phyloP scores from a whole-genome alignment of 2,113 vertebrate genomes.

The Danionella cerebrum region DNA sequence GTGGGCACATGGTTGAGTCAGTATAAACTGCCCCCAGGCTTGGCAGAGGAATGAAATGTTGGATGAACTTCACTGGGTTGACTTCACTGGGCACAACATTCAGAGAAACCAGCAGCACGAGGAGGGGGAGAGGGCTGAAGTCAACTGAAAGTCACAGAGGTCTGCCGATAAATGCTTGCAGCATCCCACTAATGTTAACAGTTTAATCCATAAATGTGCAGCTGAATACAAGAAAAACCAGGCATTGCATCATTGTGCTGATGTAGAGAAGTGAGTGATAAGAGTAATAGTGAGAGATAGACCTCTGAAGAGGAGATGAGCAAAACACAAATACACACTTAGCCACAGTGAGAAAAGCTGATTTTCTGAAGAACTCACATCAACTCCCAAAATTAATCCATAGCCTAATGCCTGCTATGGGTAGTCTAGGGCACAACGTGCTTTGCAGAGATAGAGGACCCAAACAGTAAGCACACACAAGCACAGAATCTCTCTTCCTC shows the following conservation, averaged over 20 bases:
- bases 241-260: too few relatives aligned
- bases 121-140: neutral
- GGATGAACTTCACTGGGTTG: neutral
- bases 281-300: neutral
- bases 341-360: slow-evolving; percentile 7
- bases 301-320: neutral
- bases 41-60: neutral
- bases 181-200: neutral
- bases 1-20: neutral
- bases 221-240: neutral
- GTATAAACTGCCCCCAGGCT: slow-evolving; percentile 3
- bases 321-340: neutral
- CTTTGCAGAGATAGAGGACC: neutral
- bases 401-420: slow-evolving; percentile 20
- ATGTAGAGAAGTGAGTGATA: neutral
- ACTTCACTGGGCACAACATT: neutral
- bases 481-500: neutral
- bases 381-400: slow-evolving; percentile 21
- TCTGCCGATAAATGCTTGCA: neutral
- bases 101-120: neutral
- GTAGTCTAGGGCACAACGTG: neutral
- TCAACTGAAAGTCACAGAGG: neutral
- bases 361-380: slow-evolving; percentile 5
- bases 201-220: slow-evolving; percentile 1
- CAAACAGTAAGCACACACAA: neutral